Evolutionary conservation across 1,140 invertebrate species (phyloP), one percentile per base, ranked within the genome.

Genomic region (Mactra quadrangularis): DNA sequence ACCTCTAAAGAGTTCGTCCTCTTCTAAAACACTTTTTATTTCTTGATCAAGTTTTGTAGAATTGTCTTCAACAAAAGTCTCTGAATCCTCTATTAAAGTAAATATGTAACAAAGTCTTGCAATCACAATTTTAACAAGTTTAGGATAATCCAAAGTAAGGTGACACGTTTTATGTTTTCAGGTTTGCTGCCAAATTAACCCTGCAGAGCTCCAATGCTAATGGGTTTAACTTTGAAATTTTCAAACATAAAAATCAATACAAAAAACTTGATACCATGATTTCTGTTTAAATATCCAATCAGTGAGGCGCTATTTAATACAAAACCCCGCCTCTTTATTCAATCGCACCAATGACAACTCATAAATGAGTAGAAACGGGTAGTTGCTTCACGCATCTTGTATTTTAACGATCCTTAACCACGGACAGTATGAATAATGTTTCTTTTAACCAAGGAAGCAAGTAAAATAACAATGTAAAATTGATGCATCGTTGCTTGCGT

Each of bases 241-340:
- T 72, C 29, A 57, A 72, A 38, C 55, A 72, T 72, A 72, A 72
- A 71, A 72, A 71, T 15, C 50, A 35, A 57, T 29, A 13, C 50
- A n/a, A 22, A 47, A 47, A 72, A 72, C 35, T 29, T 41, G 70
- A 72, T 72, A 72, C 52, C 47, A 47, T 55, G 45, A n/a, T 47
- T 47, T 47, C 47, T 25, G 45, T 50, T 31, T 33, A 15, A 15
- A 31, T 6, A 47, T 7, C 64, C 64, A 68, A 68, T 68, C 64
- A 68, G 45, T 64, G 47, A 68, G 31, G 27, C 25, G 27, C 47
- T 15, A 31, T 47, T 68, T 47, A 68, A 66, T 25, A 27, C 27
- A 31, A 15, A 50, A 33, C 41, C 31, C 45, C 64, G 41, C 41
- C 64, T 17, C 11, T 22, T 68, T 47, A 27, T 47, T 52, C 25